Evolutionary conservation across 2,888 invertebrate species (phyloP), one percentile per base, ranked within the genome.

Genomic region (Polydrusus pterygomalis): DNA sequence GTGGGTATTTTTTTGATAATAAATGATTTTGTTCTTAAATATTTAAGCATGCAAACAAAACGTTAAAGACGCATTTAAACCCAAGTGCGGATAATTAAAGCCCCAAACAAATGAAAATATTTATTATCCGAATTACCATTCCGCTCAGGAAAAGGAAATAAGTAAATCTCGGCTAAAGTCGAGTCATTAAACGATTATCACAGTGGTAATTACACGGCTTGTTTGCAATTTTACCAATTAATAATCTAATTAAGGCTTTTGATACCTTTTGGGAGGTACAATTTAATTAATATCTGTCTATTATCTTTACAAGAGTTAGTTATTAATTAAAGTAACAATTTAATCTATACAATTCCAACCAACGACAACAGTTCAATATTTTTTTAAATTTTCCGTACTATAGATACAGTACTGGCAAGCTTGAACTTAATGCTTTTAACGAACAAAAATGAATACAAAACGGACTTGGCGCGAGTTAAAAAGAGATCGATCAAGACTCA

Each of bases 121-220:
- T 56, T 34, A 34, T 56, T 56, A 56, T 34, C 11, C 10, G 38
- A 38, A 60, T 60, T 18, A 60, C 38, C 58, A 38, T 60, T 60
- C 18, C 38, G 8, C 38, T 60, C 58, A 18, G 38, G 68, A 68
- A 68, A 43, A 40, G 68, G 56, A 68, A 68, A 68, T 68, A 68
- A 68, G 54, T 68, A 56, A 56, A 68, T 68, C 56, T 68, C 38
- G 11, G 56, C 68, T n/a, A 54, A 68, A 18, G n/a, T n/a, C n/a
- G 54, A 54, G 43, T 54, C 68, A 10, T 51, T 54, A 68, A 68
- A 68, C 43, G 54, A 68, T 40, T 54, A 54, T 68, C 65, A 45
- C 38, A 43, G 18, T 40, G 51, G 38, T 68, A 56, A 68, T 68
- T 56, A 68, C 18, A 49, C 56, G 54, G 54, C 17, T 54, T 68